Percentiles rank a stretch among this genome's conserved stretches.
Conservation (phyloP, 2,797 vertebrate species). For the Chloroceryle inda region DNA sequence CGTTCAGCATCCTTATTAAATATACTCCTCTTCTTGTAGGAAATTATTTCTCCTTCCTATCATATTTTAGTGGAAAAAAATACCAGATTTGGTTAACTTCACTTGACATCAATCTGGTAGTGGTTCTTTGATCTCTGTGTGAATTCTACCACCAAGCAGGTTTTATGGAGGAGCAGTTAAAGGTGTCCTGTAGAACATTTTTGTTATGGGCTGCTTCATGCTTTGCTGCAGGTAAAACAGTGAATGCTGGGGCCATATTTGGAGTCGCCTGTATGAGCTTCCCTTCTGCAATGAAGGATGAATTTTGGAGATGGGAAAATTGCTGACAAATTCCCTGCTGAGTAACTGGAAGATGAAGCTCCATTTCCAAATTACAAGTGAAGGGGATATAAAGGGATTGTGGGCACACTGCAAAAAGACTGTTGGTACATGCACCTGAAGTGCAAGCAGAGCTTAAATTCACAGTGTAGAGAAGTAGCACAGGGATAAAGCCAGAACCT, state of each 20-base stretch:
- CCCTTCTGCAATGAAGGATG: neutral
- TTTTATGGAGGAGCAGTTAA: neutral
- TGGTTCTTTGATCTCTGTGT: neutral
- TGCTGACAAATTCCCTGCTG: neutral
- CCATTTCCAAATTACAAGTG: neutral
- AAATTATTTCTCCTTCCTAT: conserved; percentile 4
- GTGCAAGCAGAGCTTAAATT: neutral
- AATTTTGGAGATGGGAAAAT: neutral
- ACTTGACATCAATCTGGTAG: neutral
- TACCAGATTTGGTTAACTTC: neutral
- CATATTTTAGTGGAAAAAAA: neutral
- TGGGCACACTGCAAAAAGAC: fast-evolving
- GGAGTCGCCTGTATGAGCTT: neutral
- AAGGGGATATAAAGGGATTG: neutral
- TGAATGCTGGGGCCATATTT: neutral
- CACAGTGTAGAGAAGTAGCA: neutral
- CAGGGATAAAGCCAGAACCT: neutral
- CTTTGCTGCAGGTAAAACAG: neutral
- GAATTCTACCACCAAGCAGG: neutral
- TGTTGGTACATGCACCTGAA: neutral
- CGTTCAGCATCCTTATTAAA: neutral
- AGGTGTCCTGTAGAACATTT: neutral
- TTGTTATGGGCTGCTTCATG: fast-evolving
- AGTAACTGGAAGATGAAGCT: neutral
- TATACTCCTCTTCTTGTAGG: neutral